A percentile compares a stretch with the other conserved stretches of the same genome.
phyloP scores from a whole-genome alignment of 2,113 vertebrate species.

The Stercorarius parasiticus region DNA sequence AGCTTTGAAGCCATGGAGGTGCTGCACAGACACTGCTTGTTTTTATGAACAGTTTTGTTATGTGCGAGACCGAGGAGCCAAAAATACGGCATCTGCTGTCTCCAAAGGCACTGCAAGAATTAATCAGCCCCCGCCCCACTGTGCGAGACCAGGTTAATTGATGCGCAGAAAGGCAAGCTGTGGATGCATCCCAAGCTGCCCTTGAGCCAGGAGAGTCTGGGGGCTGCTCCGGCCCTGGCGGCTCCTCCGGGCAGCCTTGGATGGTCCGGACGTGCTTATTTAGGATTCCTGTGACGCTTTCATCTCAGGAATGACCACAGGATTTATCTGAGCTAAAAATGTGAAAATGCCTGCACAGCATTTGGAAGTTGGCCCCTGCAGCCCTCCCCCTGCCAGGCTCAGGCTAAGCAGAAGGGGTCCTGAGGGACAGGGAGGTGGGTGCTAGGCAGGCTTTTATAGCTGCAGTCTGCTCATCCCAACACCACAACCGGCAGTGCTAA shows the following conservation, averaged over 20 bases:
- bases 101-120: background rate
- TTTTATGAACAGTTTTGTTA: background rate
- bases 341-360: background rate
- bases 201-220: background rate
- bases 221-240: background rate
- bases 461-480: background rate
- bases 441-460: background rate
- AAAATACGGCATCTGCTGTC: background rate
- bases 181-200: background rate
- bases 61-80: background rate
- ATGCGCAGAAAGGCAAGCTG: background rate
- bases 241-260: background rate
- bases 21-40: background rate
- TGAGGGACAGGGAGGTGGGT: fast-evolving
- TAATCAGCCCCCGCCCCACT: background rate
- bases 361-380: background rate
- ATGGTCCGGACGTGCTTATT: background rate
- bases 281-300: background rate
- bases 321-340: background rate
- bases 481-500: background rate
- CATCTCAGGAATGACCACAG: background rate
- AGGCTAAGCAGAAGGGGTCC: background rate
- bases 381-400: background rate
- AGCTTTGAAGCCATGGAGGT: background rate
- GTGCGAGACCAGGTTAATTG: background rate